Percentiles rank a stretch among this genome's conserved stretches.
phyloP scores from a whole-genome alignment of 1,140 invertebrate genomes.

The Rhyzopertha dominica region DNA sequence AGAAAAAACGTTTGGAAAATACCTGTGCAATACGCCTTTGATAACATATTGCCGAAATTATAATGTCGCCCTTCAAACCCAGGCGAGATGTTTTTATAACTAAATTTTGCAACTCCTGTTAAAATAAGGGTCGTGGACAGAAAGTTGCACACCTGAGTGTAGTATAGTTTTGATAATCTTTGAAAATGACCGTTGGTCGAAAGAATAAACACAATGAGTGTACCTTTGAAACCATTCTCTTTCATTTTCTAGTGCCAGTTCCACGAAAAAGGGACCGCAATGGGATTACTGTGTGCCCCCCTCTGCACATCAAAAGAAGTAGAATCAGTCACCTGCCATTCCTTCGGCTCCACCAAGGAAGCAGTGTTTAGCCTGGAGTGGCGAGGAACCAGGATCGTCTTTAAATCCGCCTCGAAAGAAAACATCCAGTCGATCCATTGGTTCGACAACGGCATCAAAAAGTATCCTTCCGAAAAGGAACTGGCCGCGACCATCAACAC shows the following conservation, averaged over 20 bases:
- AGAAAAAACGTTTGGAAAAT: too few relatives aligned
- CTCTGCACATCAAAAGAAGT: slow-evolving; percentile 51
- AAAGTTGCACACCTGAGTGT: too few relatives aligned
- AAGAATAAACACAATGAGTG: neutral
- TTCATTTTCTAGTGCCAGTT: slow-evolving; percentile 51
- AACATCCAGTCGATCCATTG: slow-evolving; percentile 42
- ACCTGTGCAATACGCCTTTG: too few relatives aligned
- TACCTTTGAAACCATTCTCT: slow-evolving; percentile 1
- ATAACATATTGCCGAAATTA: too few relatives aligned
- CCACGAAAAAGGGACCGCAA: slow-evolving; percentile 48
- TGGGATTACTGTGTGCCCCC: slow-evolving; percentile 55
- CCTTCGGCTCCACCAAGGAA: slow-evolving; percentile 53
- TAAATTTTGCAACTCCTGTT: too few relatives aligned
- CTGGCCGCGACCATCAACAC: slow-evolving; percentile 51
- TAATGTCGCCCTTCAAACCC: too few relatives aligned
- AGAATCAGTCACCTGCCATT: slow-evolving; percentile 52
- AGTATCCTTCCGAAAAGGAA: slow-evolving; percentile 51
- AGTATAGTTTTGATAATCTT: too few relatives aligned
- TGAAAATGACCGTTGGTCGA: too few relatives aligned
- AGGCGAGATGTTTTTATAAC: too few relatives aligned
- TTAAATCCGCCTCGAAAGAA: slow-evolving; percentile 50
- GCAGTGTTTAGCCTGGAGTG: slow-evolving; percentile 54
- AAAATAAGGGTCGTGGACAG: too few relatives aligned
- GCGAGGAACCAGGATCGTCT: slow-evolving; percentile 50
- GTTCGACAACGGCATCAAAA: slow-evolving; percentile 47